Conservation (phyloP, 2,888 invertebrate genomes). For the Fissipunctia ypsillon region DNA sequence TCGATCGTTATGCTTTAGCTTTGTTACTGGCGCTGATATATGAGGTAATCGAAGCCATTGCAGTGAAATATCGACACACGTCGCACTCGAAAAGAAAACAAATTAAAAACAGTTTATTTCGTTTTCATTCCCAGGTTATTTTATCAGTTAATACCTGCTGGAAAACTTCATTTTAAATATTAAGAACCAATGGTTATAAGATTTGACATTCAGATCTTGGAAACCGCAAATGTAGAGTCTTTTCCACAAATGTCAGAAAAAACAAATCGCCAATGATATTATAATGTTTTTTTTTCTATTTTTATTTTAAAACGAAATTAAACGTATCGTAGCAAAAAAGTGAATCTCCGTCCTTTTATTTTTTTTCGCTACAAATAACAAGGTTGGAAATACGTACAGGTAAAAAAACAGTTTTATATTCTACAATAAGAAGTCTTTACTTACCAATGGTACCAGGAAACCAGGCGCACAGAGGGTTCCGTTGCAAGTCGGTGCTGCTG, state of each 20-base stretch:
- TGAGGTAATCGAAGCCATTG: neutral
- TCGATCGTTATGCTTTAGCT: neutral
- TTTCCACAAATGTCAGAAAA: neutral
- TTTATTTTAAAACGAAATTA: no score
- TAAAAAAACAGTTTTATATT: neutral
- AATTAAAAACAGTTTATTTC: neutral
- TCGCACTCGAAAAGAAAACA: neutral
- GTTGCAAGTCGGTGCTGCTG: conserved; percentile 95
- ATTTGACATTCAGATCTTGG: neutral
- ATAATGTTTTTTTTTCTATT: no score
- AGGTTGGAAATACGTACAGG: neutral
- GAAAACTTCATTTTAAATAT: neutral
- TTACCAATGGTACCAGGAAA: conserved; percentile 96
- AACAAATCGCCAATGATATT: no score
- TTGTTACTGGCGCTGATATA: neutral
- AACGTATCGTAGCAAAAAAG: no score
- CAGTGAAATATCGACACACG: neutral
- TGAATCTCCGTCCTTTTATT: no score
- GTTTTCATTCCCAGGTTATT: neutral
- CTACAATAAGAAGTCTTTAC: conserved; percentile 64
- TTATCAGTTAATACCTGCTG: neutral
- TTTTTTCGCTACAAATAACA: no score
- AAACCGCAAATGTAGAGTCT: no score
- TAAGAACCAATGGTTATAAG: neutral
- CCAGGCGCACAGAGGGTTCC: conserved; percentile 98